Base-by-base conservation (phyloP, 2,888 invertebrate genomes). In the Orthosia gothica region DNA sequence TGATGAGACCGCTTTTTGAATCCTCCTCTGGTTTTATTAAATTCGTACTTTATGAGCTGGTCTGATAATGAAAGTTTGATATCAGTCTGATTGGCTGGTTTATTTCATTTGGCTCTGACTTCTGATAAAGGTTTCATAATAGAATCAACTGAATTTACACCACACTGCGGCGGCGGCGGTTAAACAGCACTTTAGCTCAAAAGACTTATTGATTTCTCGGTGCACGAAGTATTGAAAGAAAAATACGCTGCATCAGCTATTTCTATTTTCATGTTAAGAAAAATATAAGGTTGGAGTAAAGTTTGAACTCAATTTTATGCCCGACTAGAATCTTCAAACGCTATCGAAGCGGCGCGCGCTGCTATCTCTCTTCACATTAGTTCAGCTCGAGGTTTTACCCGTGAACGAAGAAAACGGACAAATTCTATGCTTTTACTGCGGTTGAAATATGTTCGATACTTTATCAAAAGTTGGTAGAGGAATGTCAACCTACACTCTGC, bases 301-400 rank as follows among this genome's bases (percentile, higher is more conserved):
- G 68, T 72, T 75, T 70, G 64, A 82, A 75, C 62, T 72, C 59
- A 81, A 84, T 82, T 82, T 75, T 69, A 81, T 75, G 66, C 69
- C 64, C 54, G 81, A 63, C 50, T 81, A 72, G 61, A 84, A 76
- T 66, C 16, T 71, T 67, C 58, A 70, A 80, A 64, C 61, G 70
- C 40, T 68, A 66, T 80, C 81, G 81, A 54, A 50, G 65, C 64
- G 65, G 47, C 52, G 57, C 61, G 58, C 49, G 40, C 50, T 71
- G 72, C 57, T 74, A 72, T 81, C 76, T 69, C 32, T 49, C 55
- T 69, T 59, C 68, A 55, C 68, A 66, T 81, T 81, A 71, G 68
- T 81, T 82, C 70, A 76, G 69, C 71, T 67, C 15, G 81, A 76
- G 69, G 61, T 81, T 72, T 67, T 26, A 57, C 67, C 58, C 23